Percentiles rank a stretch among this genome's conserved stretches.
Evolutionary conservation across 2,113 vertebrate genomes (phyloP).

Genomic region (Sceloporus tristichus): DNA sequence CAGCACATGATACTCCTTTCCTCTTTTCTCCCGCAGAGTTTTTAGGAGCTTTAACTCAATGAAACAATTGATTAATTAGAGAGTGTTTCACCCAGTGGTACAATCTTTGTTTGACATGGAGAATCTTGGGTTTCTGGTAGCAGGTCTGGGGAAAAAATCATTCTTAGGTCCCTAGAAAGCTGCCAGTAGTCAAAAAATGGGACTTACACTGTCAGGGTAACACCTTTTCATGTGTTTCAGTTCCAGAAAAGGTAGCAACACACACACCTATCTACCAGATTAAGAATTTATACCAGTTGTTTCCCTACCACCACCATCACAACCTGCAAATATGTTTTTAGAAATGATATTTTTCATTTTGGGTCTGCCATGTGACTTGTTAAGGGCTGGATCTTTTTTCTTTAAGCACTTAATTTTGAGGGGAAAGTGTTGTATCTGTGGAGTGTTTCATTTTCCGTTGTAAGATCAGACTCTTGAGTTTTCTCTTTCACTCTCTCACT

Average conservation of each 20-base stretch:
- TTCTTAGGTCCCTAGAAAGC: neutral
- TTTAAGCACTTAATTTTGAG: neutral
- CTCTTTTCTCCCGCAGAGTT: no score
- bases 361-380: neutral
- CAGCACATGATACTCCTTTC: neutral
- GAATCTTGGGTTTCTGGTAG: neutral
- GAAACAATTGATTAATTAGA: neutral
- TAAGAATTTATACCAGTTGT: neutral
- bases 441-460: slow-evolving; percentile 31
- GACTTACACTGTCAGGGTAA: neutral
- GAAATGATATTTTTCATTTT: neutral
- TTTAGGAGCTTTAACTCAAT: neutral
- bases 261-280: neutral
- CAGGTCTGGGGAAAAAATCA: neutral
- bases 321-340: accelerated
- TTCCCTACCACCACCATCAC: no score
- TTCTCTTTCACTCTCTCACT: slow-evolving; percentile 24
- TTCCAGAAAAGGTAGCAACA: neutral
- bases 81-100: neutral
- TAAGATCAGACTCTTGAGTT: neutral
- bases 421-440: neutral
- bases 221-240: neutral
- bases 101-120: neutral
- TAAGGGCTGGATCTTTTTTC: neutral
- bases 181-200: neutral